phyloP scores from a whole-genome alignment of 2,797 vertebrate genomes.

The Moxostoma hubbsi region DNA sequence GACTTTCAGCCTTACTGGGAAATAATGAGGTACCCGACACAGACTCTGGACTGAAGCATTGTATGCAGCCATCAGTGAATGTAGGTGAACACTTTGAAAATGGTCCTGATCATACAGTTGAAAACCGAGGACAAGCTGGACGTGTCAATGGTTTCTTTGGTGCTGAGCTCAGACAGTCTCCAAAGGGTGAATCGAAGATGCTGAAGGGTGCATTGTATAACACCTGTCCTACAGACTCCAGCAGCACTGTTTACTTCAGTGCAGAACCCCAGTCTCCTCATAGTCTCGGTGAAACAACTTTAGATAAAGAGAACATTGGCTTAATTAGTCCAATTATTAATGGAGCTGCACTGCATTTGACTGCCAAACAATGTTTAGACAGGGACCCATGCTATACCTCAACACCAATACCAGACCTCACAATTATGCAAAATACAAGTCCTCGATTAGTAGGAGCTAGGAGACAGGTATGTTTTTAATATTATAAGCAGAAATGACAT shows the following conservation, averaged over 20 bases:
- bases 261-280: constrained; percentile 68
- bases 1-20: constrained; percentile 73
- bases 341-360: constrained; percentile 49
- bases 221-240: constrained; percentile 65
- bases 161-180: constrained; percentile 54
- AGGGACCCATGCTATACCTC: constrained; percentile 80
- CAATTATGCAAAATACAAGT: constrained; percentile 54
- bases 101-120: not conserved
- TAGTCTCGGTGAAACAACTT: constrained; percentile 52
- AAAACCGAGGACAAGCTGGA: constrained; percentile 67
- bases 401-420: constrained; percentile 76
- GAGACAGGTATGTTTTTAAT: constrained; percentile 45
- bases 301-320: not conserved
- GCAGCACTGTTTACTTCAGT: constrained; percentile 81
- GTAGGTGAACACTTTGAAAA: constrained; percentile 8
- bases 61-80: constrained; percentile 62
- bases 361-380: constrained; percentile 70
- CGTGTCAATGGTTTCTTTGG: constrained; percentile 69
- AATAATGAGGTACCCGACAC: constrained; percentile 64
- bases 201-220: constrained; percentile 70
- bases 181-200: constrained; percentile 67
- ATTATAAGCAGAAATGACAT: not conserved
- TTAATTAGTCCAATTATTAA: constrained; percentile 68
- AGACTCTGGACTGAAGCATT: constrained; percentile 60
- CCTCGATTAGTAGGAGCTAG: constrained; percentile 40